Percentiles rank a stretch among this genome's conserved stretches.
These are phyloP conservation scores for Gastrophryne carolinensis DNA, from an alignment of 2,797 vertebrate species.

Conservation along the genomic window DNA sequence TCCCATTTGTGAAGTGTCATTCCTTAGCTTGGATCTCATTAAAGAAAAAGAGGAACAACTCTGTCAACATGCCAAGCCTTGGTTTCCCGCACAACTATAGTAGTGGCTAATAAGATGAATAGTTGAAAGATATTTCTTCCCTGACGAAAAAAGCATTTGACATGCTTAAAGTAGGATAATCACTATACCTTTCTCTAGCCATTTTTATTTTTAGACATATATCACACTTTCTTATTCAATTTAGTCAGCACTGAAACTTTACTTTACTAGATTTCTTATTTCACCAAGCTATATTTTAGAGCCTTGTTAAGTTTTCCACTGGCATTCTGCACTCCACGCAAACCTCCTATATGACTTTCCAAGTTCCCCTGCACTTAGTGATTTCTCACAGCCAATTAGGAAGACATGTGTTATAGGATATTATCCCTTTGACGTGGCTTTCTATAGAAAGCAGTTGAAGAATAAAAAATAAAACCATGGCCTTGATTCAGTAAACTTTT, in stretches of 20 bases:
- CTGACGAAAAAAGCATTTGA: conserved; percentile 48
- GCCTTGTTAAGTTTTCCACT: too few relatives aligned
- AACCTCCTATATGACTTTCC: too few relatives aligned
- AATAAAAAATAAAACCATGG: too few relatives aligned
- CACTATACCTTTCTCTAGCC: neutral
- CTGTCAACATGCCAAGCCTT: conserved; percentile 57
- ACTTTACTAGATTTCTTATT: neutral
- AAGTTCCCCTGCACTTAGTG: too few relatives aligned
- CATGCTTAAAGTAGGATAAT: conserved; percentile 31
- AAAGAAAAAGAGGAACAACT: conserved; percentile 54
- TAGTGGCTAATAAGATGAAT: conserved; percentile 54
- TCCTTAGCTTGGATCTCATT: conserved; percentile 62
- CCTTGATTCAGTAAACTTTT: too few relatives aligned
- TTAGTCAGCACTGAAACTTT: neutral
- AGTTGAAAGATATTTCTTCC: conserved; percentile 59
- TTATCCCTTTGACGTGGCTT: too few relatives aligned
- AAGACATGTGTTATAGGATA: too few relatives aligned
- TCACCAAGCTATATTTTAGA: too few relatives aligned
- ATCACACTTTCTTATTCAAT: conserved; percentile 1
- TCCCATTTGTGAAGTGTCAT: conserved; percentile 62
- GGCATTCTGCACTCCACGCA: too few relatives aligned
- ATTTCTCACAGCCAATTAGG: too few relatives aligned
- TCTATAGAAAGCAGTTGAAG: too few relatives aligned
- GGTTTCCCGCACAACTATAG: conserved; percentile 50
- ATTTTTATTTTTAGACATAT: conserved; percentile 11